Conservation (phyloP, 2,888 invertebrate genomes). For the Pristionchus japonicus region DNA sequence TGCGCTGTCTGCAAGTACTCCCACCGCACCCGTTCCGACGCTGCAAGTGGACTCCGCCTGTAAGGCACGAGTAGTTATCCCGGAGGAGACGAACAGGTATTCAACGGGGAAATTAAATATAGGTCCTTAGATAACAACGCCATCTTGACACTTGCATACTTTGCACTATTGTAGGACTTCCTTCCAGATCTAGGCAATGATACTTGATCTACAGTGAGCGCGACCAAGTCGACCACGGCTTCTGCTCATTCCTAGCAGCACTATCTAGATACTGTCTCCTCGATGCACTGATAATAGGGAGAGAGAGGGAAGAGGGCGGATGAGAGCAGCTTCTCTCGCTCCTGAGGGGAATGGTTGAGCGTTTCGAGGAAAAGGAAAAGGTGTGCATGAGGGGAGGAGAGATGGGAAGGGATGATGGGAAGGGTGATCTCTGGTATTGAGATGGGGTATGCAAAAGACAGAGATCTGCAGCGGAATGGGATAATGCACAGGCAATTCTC, state of each 20-base stretch:
- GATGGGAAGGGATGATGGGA: no score
- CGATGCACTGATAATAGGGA: conserved; percentile 47
- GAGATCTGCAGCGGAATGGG: background rate
- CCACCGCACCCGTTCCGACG: conserved; percentile 81
- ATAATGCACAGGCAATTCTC: background rate
- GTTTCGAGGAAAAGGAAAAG: background rate
- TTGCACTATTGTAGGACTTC: no score
- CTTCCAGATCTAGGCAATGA: no score
- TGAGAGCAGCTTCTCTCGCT: background rate
- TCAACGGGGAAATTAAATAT: background rate
- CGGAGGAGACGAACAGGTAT: conserved; percentile 56
- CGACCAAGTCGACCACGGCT: conserved; percentile 44
- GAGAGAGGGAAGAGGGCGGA: conserved; percentile 36
- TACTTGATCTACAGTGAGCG: background rate
- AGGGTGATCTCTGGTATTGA: background rate
- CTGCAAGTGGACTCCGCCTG: conserved; percentile 80
- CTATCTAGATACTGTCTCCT: conserved; percentile 63
- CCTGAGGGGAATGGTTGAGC: background rate
- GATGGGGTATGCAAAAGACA: background rate
- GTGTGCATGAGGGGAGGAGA: background rate
- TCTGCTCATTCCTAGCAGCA: conserved; percentile 59
- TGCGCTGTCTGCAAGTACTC: conserved; percentile 80
- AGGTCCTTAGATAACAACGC: no score
- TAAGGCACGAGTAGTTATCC: conserved; percentile 66
- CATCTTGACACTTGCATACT: no score